Conservation (phyloP, 2,797 vertebrate species). For the Steatocranus sp. region DNA sequence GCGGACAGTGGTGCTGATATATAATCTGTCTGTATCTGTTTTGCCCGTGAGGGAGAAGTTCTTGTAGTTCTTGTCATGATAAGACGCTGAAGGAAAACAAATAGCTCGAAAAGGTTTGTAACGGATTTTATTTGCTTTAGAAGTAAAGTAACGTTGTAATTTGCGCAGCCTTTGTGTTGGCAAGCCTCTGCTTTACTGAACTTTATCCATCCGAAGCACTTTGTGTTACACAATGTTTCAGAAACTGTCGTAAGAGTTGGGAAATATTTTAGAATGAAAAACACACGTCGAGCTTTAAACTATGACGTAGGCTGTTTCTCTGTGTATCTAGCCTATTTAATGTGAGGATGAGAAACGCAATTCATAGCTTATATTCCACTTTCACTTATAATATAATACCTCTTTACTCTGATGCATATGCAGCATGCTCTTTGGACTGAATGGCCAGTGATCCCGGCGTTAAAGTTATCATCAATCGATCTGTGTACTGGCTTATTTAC, state of each 20-base stretch:
- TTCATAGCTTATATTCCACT: not conserved
- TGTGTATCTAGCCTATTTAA: not conserved
- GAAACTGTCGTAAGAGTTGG: not conserved
- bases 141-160: not conserved
- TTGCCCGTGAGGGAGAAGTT: not conserved
- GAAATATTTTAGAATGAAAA: not conserved
- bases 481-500: not conserved
- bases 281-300: not conserved
- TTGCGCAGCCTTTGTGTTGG: not conserved
- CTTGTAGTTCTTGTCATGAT: not conserved
- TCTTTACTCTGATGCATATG: not conserved
- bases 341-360: not conserved
- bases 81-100: not conserved
- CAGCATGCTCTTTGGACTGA: not conserved
- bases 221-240: not conserved
- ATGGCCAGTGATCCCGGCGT: not conserved
- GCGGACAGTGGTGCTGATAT: not conserved
- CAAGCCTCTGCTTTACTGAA: not conserved
- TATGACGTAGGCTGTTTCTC: not conserved
- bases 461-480: not conserved
- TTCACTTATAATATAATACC: not conserved
- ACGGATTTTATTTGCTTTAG: not conserved
- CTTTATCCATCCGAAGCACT: not conserved
- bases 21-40: not conserved
- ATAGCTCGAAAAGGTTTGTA: slow-evolving; percentile 52